phyloP scores from a whole-genome alignment of 2,888 invertebrate genomes.

The Drosophila mimica region DNA sequence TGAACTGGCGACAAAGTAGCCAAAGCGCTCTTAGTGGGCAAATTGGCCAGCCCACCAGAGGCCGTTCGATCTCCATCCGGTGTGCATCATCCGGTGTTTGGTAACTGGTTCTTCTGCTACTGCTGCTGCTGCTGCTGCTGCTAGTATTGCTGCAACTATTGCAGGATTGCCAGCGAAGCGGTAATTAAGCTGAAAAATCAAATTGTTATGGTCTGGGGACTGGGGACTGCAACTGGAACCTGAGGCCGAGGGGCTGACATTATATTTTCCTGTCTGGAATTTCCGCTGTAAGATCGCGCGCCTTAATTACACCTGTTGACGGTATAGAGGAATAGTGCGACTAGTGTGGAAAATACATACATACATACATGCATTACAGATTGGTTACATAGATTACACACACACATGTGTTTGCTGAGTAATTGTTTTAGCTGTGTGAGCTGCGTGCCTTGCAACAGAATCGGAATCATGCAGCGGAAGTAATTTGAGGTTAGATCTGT shows the following conservation, averaged over 20 bases:
- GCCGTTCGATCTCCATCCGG: conserved; percentile 45
- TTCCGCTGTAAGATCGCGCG: conserved; percentile 66
- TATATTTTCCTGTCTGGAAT: conserved; percentile 79
- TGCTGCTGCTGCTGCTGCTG: conserved; percentile 7
- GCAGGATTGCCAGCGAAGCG: conserved; percentile 65
- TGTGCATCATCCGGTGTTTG: conserved; percentile 69
- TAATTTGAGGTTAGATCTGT: conserved; percentile 76
- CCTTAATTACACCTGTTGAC: conserved; percentile 72
- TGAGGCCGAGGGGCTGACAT: conserved; percentile 19
- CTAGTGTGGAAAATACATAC: conserved; percentile 47
- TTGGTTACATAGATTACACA: conserved; percentile 55
- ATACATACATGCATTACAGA: conserved; percentile 38
- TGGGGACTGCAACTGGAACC: not conserved
- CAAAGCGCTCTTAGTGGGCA: conserved; percentile 12
- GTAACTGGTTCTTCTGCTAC: conserved; percentile 58
- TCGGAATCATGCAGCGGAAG: conserved; percentile 77
- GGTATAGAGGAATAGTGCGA: conserved; percentile 63
- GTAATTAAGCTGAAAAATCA: conserved; percentile 74
- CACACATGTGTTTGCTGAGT: conserved; percentile 42
- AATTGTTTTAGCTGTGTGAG: conserved; percentile 60
- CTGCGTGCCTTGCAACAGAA: conserved; percentile 43
- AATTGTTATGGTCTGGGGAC: conserved; percentile 67
- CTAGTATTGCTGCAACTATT: conserved; percentile 14
- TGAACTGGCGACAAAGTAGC: conserved; percentile 54
- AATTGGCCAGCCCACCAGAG: conserved; percentile 46